phyloP scores from a whole-genome alignment of 1,140 invertebrate species.

The Aphelenchoides besseyi region DNA sequence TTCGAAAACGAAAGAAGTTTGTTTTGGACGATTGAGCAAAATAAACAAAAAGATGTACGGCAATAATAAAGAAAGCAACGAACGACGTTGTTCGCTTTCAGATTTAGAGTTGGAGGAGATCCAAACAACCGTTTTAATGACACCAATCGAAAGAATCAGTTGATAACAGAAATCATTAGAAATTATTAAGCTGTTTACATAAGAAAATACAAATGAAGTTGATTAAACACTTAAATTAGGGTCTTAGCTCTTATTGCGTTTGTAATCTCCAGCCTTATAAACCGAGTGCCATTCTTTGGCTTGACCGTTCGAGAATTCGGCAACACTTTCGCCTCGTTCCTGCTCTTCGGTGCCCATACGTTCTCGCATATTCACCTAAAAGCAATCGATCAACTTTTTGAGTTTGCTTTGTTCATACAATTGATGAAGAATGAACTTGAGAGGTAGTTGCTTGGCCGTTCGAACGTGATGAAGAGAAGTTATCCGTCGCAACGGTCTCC shows the following conservation, averaged over 20 bases:
- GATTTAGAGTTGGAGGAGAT: neutral
- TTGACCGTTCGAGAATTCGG: conserved; percentile 58
- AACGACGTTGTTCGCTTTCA: neutral
- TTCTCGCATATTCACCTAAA: conserved; percentile 30
- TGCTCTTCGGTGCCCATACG: conserved; percentile 41
- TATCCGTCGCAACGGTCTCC: conserved; percentile 6
- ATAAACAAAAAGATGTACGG: neutral
- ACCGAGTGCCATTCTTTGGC: conserved; percentile 8
- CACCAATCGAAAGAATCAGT: too few species aligned
- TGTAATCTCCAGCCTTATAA: conserved; percentile 18
- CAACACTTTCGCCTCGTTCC: conserved; percentile 61
- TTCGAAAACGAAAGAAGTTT: neutral
- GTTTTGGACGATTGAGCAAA: conserved; percentile 10
- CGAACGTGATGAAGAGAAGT: neutral
- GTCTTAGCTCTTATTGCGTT: neutral
- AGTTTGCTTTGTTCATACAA: neutral
- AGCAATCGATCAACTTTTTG: neutral
- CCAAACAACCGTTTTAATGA: neutral
- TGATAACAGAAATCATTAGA: neutral
- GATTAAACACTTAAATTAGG: neutral
- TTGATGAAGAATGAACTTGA: conserved; percentile 10
- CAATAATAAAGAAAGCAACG: neutral
- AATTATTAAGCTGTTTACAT: conserved; percentile 2
- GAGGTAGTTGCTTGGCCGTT: neutral
- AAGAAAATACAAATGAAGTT: neutral